These are phyloP conservation scores for Ctenoplectra terminalis DNA, from an alignment of 1,140 invertebrate species.

Conservation along the genomic window DNA sequence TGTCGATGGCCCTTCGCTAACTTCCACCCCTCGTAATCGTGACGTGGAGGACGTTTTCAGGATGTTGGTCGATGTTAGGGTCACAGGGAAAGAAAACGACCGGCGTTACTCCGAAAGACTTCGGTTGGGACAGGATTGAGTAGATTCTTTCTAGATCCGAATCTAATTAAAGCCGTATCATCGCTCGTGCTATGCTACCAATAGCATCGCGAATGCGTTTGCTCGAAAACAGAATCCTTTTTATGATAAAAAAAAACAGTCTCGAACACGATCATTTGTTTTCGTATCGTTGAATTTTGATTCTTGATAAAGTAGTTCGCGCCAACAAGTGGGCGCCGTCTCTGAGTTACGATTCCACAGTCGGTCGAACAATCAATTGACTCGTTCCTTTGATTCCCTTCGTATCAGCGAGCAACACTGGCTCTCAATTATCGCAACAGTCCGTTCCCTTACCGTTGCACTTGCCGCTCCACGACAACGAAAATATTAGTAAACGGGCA, in stretches of 20 bases:
- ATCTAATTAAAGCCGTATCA: conserved; percentile 36
- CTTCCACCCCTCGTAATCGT: conserved; percentile 50
- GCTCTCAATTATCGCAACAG: conserved; percentile 54
- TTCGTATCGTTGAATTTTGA: background rate
- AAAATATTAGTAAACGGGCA: conserved; percentile 68
- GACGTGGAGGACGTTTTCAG: conserved; percentile 17
- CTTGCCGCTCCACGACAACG: conserved; percentile 41
- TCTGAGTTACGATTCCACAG: background rate
- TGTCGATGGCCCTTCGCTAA: conserved; percentile 60
- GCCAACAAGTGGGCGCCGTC: conserved; percentile 53
- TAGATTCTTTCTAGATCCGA: conserved; percentile 22
- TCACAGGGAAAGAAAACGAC: background rate
- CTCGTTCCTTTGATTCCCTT: conserved; percentile 23
- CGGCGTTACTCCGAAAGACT: background rate
- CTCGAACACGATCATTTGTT: background rate
- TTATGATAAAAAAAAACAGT: background rate
- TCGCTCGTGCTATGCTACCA: background rate
- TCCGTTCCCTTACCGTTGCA: conserved; percentile 16
- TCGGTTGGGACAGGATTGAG: conserved; percentile 32
- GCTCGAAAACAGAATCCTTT: background rate
- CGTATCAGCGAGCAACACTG: conserved; percentile 34
- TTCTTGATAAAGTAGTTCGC: conserved; percentile 23
- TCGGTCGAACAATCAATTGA: conserved; percentile 29
- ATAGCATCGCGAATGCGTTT: too few species aligned
- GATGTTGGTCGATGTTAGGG: background rate